Conservation (phyloP, 2,797 vertebrate species). For the Sebastes kiyomatsui region DNA sequence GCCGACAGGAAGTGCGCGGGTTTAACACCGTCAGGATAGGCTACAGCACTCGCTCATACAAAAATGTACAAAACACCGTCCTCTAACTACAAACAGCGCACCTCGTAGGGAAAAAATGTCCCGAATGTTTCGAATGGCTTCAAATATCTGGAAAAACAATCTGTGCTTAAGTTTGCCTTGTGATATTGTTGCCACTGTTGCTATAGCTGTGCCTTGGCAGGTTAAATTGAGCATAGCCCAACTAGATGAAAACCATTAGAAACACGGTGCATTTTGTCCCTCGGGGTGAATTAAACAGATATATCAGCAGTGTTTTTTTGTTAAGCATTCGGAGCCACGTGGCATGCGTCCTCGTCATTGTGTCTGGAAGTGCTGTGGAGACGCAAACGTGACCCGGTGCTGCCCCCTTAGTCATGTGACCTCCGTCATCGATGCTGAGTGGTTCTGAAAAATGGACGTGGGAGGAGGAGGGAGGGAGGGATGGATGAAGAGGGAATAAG, state of each 20-base stretch:
- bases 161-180: slow-evolving; percentile 68
- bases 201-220: slow-evolving; percentile 39
- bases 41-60: slow-evolving; percentile 97
- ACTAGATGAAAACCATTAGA: slow-evolving; percentile 60
- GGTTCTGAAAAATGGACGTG: slow-evolving; percentile 87
- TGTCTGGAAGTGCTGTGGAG: slow-evolving; percentile 91
- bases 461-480: not conserved
- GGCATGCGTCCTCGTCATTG: slow-evolving; percentile 85
- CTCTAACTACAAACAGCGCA: slow-evolving; percentile 93
- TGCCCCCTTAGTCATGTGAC: slow-evolving; percentile 93
- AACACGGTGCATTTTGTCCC: slow-evolving; percentile 81
- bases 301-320: slow-evolving; percentile 58
- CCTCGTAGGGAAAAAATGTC: slow-evolving; percentile 49
- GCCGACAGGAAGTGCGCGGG: slow-evolving; percentile 90
- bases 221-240: slow-evolving; percentile 45
- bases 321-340: slow-evolving; percentile 75
- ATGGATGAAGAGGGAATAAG: not conserved
- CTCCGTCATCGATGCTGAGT: slow-evolving; percentile 99
- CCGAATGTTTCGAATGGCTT: slow-evolving; percentile 66
- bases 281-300: slow-evolving; percentile 64
- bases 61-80: slow-evolving; percentile 99
- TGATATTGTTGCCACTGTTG: slow-evolving; percentile 31
- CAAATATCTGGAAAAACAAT: slow-evolving; percentile 47
- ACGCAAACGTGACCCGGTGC: slow-evolving; percentile 89
- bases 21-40: slow-evolving; percentile 88